Conservation (phyloP, 2,113 vertebrate genomes). For the Artemisiospiza belli region DNA sequence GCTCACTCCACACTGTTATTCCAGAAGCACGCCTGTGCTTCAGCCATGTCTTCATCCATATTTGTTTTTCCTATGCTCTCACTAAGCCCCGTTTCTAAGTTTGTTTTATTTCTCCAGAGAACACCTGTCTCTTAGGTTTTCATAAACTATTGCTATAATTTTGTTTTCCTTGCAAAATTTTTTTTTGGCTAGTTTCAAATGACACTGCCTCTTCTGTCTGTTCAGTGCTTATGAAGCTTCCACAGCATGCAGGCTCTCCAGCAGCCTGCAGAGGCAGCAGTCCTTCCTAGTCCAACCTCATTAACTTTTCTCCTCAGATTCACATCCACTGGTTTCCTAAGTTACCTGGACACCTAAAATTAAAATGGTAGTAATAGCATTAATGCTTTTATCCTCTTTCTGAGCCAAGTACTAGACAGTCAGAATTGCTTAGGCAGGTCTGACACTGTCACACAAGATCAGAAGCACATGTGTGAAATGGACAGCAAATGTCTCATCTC, state of each 20-base stretch:
- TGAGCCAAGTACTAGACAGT: background rate
- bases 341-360: background rate
- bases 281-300: slow-evolving; percentile 4
- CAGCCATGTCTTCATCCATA: background rate
- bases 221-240: background rate
- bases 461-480: background rate
- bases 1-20: background rate
- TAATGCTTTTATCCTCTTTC: background rate
- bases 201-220: background rate
- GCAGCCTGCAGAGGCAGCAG: background rate
- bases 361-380: background rate
- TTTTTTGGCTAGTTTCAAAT: background rate
- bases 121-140: slow-evolving; percentile 9
- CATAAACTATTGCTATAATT: background rate
- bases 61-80: background rate
- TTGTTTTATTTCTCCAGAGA: slow-evolving; percentile 20
- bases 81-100: background rate
- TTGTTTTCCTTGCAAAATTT: background rate
- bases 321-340: background rate
- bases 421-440: background rate
- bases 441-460: background rate
- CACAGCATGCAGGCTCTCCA: background rate
- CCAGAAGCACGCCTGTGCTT: background rate
- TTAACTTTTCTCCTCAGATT: slow-evolving; percentile 16
- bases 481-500: background rate